Evolutionary conservation across 1,140 invertebrate genomes (phyloP), one percentile per base, ranked within the genome.

Genomic region (Diplogasteroides magnus): DNA sequence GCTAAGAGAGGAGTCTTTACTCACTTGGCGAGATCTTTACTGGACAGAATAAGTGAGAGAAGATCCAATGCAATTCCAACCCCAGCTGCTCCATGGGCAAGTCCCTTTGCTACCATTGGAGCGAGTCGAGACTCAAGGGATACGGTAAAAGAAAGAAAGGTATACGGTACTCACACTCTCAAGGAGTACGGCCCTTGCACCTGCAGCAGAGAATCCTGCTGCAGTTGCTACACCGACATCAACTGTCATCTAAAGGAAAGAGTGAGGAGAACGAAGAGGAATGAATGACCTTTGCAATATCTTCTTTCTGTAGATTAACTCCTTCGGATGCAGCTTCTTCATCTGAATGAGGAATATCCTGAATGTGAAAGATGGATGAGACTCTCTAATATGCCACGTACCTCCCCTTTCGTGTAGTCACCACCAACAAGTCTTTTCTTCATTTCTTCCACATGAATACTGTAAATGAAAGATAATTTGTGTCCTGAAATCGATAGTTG

Each of bases 21-120:
- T 48, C 19, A 48, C 37, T 48, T 48, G 37, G 19, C 6, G 19
- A 48, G 37, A 48, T 48, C 37, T 48, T 19, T 6, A 48, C 37
- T 48, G 6, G 37, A 48, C 19, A 71, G 1, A 1, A 57, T 58
- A n/a, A 71, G 23, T 25, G 69, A 59, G 31, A 71, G 32, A 28
- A 56, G n/a, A 31, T 71, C 69, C 2, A 71, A 26, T 28, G 59
- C 55, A 26, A 71, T 71, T 27, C 69, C 69, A 28, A 71, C 48
- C 19, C 55, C 69, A 27, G 69, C 69, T 1, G 63, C 69, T 25
- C 61, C 63, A 58, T 71, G 69, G 25, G 64, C 48, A 26, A 71
- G 62, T 65, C 69, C 69, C 27, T 71, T 71, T n/a, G 60, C 48
- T 15, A 71, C 48, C 32, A 56, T 32, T 6, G 69, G 64, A 3